Base-by-base conservation (phyloP, 2,888 invertebrate genomes). In the Pollenia griseotomentosa region DNA sequence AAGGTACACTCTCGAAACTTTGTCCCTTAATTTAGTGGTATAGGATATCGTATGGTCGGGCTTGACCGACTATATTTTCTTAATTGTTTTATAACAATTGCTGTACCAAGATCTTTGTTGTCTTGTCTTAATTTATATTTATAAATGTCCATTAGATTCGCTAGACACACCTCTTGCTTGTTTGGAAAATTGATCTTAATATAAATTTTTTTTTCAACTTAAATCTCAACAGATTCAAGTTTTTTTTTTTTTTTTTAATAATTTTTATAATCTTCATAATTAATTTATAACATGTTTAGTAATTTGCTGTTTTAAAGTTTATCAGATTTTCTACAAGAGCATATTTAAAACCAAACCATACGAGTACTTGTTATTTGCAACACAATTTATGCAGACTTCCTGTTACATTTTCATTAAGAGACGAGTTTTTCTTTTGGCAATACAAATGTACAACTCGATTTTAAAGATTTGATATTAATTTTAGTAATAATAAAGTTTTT, bases 341-440 rank as follows among this genome's bases (percentile, higher is more conserved):
- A 33, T 53, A 55, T 66, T 65, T 46, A 57, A 44, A 19, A 57
- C 19, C 14, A n/a, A 11, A 44, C 11, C 14, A 46, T 16, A 4
- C 11, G 12, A 33, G n/a, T 16, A n/a, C 11, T 75, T 74, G 61
- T 65, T 74, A 51, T 16, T 63, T 75, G 63, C 74, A 33, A 55
- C 19, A 71, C 40, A 55, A 55, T 55, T 71, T 55, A 55, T 71
- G 40, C n/a, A 63, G 61, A 63, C 74, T 75, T 75, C 74, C 63
- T 74, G 51, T 40, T 40, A 63, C 48, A 74, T 61, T 63, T 70
- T 70, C 16, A 70, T 65, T 63, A 63, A 16, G n/a, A 33, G 33
- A 33, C 33, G 33, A 33, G 33, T 33, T 33, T 33, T 33, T 33
- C 33, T 33, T 33, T 33, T 33, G 33, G 33, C 33, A 33, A 33